Conservation (phyloP, 2,888 invertebrate genomes). For the Agrilus cyanescens region DNA sequence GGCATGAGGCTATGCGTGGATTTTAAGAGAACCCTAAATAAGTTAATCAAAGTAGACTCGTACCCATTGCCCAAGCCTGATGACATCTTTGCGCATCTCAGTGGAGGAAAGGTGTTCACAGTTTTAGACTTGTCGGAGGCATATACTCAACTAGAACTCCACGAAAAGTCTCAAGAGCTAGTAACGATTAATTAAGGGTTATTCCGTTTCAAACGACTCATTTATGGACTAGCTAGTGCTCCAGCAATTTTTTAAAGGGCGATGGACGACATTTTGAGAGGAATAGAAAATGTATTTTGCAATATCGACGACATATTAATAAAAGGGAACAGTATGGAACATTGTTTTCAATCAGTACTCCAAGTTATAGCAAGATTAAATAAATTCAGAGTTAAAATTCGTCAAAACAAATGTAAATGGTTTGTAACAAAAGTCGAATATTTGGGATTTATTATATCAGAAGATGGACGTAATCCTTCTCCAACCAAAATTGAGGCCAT, state of each 20-base stretch:
- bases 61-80: slow-evolving; percentile 22
- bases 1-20: slow-evolving; percentile 24
- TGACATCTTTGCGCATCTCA: slow-evolving; percentile 21
- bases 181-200: slow-evolving; percentile 20
- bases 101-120: slow-evolving; percentile 17
- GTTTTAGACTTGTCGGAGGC: slow-evolving; percentile 19
- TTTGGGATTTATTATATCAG: no score
- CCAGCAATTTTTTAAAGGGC: no score
- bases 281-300: slow-evolving; percentile 3
- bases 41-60: slow-evolving; percentile 18
- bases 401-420: slow-evolving; percentile 18
- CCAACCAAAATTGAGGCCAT: no score
- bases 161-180: slow-evolving; percentile 14
- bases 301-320: slow-evolving; percentile 18
- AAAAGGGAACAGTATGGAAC: slow-evolving; percentile 9
- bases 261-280: slow-evolving; percentile 11
- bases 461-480: no score
- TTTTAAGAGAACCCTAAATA: slow-evolving; percentile 22
- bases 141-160: slow-evolving; percentile 19
- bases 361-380: slow-evolving; percentile 13
- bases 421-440: slow-evolving; percentile 11
- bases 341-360: slow-evolving; percentile 10
- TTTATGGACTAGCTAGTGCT: slow-evolving; percentile 19
- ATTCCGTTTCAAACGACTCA: slow-evolving; percentile 17
- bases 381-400: slow-evolving; percentile 16